Evolutionary conservation across 2,113 vertebrate species (phyloP), one percentile per base, ranked within the genome.

Genomic region (Pelecanus crispus): DNA sequence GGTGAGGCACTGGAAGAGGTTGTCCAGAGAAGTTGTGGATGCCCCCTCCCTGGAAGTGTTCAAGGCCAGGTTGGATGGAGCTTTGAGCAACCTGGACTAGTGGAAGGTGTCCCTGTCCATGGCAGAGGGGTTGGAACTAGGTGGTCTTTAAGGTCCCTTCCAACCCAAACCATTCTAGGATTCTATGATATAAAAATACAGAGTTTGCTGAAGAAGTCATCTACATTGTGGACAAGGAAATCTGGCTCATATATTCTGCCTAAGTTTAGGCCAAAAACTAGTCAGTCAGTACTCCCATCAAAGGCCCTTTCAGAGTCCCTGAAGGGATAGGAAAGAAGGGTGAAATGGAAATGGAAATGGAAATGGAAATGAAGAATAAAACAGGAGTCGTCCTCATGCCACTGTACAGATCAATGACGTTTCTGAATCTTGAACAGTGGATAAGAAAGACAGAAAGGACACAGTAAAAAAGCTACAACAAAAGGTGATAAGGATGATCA

Each of bases 241-340:
- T 38, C 15, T 81, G 44, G 5, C 17, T 63, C 5, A 28, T 21
- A 18, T 17, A 8, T 72, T 59, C 34, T 71, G 11, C 17, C n/a
- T 14, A 55, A 6, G 8, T 49, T 74, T 56, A 31, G 32, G 25
- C 2, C 4, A 56, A 73, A 73, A 63, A 3, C 0, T 8, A 38
- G 5, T 49, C 24, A 32, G 9, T 44, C 1, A 1, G 7, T 22
- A 22, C 5, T 38, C 9, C 56, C 6, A 28, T 9, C 13, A 73
- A 61, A 65, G 6, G 4, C 5, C 11, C 8, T 52, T 74, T 85
- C 65, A 55, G 29, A 42, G 4, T 49, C 16, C 12, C 24, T 40
- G 36, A 70, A 81, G 6, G 2, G 50, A 31, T 5, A 65, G 17
- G 10, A 87, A 68, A 67, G 21, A 83, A 36, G 15, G 5, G 2